Percentiles rank a stretch among this genome's conserved stretches.
Evolutionary conservation across 2,113 vertebrate species (phyloP).

Genomic region (Talpa occidentalis): DNA sequence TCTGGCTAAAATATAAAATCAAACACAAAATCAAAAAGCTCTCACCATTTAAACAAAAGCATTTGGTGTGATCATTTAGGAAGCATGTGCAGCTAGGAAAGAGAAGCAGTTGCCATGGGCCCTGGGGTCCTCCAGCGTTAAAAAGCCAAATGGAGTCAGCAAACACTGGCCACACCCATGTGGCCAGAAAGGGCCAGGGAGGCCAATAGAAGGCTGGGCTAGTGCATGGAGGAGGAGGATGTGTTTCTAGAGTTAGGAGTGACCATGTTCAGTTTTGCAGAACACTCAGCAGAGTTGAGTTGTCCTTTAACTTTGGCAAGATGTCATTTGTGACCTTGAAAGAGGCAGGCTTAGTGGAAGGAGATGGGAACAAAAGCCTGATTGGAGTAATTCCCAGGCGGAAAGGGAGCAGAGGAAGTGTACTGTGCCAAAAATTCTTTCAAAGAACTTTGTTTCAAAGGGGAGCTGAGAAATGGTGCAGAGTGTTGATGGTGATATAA

Average conservation of each 20-base stretch:
- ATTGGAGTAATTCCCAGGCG: not conserved
- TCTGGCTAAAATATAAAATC: not conserved
- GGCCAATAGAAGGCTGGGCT: no score
- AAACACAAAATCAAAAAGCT: not conserved
- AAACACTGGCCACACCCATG: not conserved
- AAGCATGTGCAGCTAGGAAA: not conserved
- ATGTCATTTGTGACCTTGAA: not conserved
- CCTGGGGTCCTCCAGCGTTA: not conserved
- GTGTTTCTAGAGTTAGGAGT: not conserved
- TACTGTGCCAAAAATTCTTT: not conserved
- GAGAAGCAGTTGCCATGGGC: not conserved
- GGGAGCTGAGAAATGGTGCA: not conserved
- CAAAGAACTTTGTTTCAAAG: not conserved
- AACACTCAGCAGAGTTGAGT: not conserved
- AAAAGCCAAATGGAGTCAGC: not conserved
- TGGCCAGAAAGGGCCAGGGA: not conserved
- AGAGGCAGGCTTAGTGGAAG: not conserved
- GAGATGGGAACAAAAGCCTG: not conserved
- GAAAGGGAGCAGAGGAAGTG: accelerated
- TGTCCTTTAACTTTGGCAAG: not conserved
- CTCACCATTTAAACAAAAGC: not conserved
- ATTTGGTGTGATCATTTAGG: not conserved
- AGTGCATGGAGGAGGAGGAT: accelerated
- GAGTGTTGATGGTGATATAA: not conserved
- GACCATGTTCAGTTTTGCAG: no score